phyloP scores from a whole-genome alignment of 2,797 vertebrate genomes.

The Orestias chungarensis region DNA sequence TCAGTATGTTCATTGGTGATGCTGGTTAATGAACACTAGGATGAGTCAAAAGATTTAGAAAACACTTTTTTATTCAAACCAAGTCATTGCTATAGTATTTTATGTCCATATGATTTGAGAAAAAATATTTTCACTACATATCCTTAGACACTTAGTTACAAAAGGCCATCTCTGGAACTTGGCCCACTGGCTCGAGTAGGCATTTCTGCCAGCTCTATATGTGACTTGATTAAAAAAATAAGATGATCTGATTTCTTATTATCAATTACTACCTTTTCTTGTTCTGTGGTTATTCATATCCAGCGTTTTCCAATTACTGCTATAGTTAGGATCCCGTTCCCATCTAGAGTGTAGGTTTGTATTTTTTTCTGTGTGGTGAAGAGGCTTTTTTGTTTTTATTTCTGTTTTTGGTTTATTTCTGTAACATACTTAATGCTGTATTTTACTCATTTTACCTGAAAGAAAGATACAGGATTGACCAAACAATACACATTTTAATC shows the following conservation, averaged over 20 bases:
- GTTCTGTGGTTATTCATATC: not conserved
- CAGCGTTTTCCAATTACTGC: not conserved
- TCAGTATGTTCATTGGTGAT: slow-evolving; percentile 9
- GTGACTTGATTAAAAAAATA: not conserved
- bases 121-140: not conserved
- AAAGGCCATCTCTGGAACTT: not conserved
- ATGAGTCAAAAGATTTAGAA: not conserved
- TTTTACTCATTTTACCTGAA: not conserved
- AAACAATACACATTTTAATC: not conserved
- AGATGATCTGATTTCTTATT: not conserved
- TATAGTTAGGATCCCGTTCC: not conserved
- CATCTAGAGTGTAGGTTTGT: not conserved
- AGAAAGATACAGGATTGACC: not conserved
- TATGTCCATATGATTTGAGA: not conserved
- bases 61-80: too few relatives aligned
- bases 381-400: not conserved
- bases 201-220: not conserved
- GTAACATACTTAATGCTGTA: not conserved
- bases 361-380: not conserved
- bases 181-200: too few relatives aligned
- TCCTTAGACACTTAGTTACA: not conserved
- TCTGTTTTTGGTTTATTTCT: not conserved
- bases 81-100: not conserved
- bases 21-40: slow-evolving; percentile 30
- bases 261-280: not conserved